Percentiles rank a stretch among this genome's conserved stretches.
phyloP scores from a whole-genome alignment of 2,888 invertebrate species.

The Caenorhabditis sp. region DNA sequence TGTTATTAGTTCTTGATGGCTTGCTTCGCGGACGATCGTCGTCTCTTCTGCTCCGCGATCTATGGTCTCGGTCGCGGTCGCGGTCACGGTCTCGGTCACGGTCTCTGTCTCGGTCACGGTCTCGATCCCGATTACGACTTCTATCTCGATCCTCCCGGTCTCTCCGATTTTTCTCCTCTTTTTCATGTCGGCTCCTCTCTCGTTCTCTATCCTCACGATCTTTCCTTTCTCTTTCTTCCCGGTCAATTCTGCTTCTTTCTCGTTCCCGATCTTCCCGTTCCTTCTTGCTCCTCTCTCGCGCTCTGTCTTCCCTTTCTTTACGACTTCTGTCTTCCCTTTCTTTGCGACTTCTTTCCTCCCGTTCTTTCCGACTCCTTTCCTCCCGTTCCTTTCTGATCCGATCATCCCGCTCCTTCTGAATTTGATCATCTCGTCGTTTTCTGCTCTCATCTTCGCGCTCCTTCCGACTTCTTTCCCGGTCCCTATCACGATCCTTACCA shows the following conservation, averaged over 20 bases:
- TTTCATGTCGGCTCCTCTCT: constrained; percentile 19
- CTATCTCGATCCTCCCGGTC: no score
- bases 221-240: constrained; percentile 2
- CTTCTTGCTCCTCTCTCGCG: constrained; percentile 11
- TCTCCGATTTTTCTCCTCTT: constrained; percentile 4
- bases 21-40: constrained; percentile 8
- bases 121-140: no score
- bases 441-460: constrained; percentile 30
- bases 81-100: constrained; percentile 1
- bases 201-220: constrained; percentile 9
- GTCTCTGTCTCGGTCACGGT: no score
- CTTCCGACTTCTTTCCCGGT: constrained; percentile 30
- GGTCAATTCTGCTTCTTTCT: neutral
- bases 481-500: constrained; percentile 6
- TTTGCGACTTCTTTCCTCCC: constrained; percentile 27
- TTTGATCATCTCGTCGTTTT: constrained; percentile 15
- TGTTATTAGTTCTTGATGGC: no score
- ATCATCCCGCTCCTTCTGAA: constrained; percentile 21
- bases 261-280: constrained; percentile 2
- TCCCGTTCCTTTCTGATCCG: constrained; percentile 12
- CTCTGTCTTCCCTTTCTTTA: constrained; percentile 27
- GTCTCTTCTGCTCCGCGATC: constrained; percentile 11
- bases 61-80: constrained; percentile 15
- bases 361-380: constrained; percentile 29
- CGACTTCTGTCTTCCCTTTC: constrained; percentile 13